Percentiles rank a stretch among this genome's conserved stretches.
These are phyloP conservation scores for Setophaga coronata DNA, from an alignment of 2,113 vertebrate species.

Conservation along the genomic window DNA sequence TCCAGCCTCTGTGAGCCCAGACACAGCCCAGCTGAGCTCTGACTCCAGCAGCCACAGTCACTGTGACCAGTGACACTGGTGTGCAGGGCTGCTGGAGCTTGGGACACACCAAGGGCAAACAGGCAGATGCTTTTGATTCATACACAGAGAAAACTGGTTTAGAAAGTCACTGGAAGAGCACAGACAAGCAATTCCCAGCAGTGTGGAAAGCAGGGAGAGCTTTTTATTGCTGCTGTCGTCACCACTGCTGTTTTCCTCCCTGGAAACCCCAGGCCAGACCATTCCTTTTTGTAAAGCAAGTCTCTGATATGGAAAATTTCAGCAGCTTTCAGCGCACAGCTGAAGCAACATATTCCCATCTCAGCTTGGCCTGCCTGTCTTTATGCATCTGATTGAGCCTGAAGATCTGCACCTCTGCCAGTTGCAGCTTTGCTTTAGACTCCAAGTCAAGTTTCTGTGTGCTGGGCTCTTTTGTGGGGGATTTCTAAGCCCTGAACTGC, in stretches of 20 bases:
- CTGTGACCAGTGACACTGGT: neutral
- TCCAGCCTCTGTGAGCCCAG: neutral
- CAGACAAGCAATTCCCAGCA: constrained; percentile 34
- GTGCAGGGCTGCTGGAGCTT: neutral
- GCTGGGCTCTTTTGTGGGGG: neutral
- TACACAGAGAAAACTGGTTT: constrained; percentile 28
- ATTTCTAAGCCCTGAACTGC: constrained; percentile 25
- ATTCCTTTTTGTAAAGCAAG: constrained; percentile 21
- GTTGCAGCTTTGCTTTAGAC: constrained; percentile 25
- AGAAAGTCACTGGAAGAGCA: constrained; percentile 36
- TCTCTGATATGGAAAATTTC: constrained; percentile 59
- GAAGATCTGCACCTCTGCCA: constrained; percentile 38
- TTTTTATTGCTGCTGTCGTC: neutral
- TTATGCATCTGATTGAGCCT: constrained; percentile 38
- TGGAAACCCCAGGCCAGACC: constrained; percentile 40
- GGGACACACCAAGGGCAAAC: neutral
- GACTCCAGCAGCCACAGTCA: neutral
- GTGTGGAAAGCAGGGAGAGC: constrained; percentile 1
- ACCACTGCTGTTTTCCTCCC: constrained; percentile 26
- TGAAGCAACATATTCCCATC: constrained; percentile 35
- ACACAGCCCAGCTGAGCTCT: neutral
- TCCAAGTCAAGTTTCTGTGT: neutral
- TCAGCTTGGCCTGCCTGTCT: constrained; percentile 21
- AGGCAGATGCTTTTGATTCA: constrained; percentile 16
- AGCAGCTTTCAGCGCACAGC: neutral